Evolutionary conservation across 2,888 invertebrate species (phyloP), one percentile per base, ranked within the genome.

Genomic region (Chesias legatella): DNA sequence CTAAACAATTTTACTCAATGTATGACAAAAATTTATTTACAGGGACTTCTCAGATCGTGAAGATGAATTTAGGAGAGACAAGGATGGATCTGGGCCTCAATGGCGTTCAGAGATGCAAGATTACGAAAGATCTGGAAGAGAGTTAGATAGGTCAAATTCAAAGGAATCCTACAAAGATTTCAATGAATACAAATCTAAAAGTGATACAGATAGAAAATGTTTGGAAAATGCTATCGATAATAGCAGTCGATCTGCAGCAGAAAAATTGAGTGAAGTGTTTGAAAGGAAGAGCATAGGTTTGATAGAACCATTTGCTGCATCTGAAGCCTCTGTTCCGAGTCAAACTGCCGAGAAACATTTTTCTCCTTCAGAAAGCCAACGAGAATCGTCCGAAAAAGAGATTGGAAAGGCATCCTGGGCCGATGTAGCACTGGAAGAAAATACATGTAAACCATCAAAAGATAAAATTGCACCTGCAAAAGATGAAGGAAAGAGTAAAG

Each of bases 31-130:
- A 48, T 33, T 53, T 26, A n/a, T 56, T 80, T 76, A 35, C 70
- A 86, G 86, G 56, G 86, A 85, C 62, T 85, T 80, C 63, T 85
- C 86, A 23, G 86, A 86, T 46, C 80, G 86, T 26, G 86, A 88
- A 62, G 86, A 88, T 65, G 86, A 85, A 44, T 76, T 82, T 37
- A 72, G 83, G 61, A 72, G 84, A 59, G 84, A 84, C 7, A 85
- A 84, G 63, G 85, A 88, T 37, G 77, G 73, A 40, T 60, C 79
- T 47, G 85, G 82, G 8, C 84, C 79, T 36, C 86, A 85, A 43
- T 88, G 86, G 86, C 74, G 86, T 37, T 83, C 85, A 36, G 86
- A 88, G 68, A 88, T 86, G 86, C 86, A 86, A 60, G 86, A 88
- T 58, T 85, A 84, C 54, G 86, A 88, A 43, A 74, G 82, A 56